phyloP scores from a whole-genome alignment of 2,888 invertebrate species.

The Selenia dentaria region DNA sequence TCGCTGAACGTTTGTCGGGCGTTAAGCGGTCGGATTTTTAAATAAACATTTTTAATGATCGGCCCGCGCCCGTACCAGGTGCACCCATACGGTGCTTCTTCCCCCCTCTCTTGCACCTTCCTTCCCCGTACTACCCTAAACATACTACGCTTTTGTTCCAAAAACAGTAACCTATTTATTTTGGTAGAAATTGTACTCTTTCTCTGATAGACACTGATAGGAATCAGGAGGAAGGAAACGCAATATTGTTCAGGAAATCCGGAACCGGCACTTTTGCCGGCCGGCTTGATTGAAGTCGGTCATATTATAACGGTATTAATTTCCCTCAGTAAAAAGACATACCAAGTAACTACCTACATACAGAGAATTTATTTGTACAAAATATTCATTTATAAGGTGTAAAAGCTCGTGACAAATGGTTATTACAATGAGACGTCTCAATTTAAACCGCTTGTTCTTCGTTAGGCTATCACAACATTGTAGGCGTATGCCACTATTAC shows the following conservation, averaged over 20 bases:
- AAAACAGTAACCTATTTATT: conserved; percentile 76
- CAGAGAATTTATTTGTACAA: neutral
- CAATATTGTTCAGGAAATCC: conserved; percentile 16
- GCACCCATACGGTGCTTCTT: conserved; percentile 74
- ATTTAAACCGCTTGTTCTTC: conserved; percentile 35
- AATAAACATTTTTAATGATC: conserved; percentile 85
- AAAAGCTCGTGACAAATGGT: conserved; percentile 9
- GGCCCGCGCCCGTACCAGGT: conserved; percentile 78
- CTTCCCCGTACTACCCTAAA: conserved; percentile 21
- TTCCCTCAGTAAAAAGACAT: conserved; percentile 10
- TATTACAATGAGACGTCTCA: conserved; percentile 27
- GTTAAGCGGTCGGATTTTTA: conserved; percentile 84
- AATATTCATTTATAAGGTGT: neutral
- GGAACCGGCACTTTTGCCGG: conserved; percentile 17
- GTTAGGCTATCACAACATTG: conserved; percentile 24
- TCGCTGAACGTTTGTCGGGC: conserved; percentile 48
- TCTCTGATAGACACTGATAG: conserved; percentile 26
- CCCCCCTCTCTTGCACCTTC: conserved; percentile 44
- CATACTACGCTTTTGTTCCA: conserved; percentile 74
- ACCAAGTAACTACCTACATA: neutral
- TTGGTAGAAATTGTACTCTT: conserved; percentile 41
- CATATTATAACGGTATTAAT: conserved; percentile 6
- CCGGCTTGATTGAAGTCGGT: conserved; percentile 12
- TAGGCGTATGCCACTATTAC: conserved; percentile 30
- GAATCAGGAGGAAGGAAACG: conserved; percentile 18